These are phyloP conservation scores for Aleiodes leptofemur DNA, from an alignment of 2,888 invertebrate species.

Conservation along the genomic window DNA sequence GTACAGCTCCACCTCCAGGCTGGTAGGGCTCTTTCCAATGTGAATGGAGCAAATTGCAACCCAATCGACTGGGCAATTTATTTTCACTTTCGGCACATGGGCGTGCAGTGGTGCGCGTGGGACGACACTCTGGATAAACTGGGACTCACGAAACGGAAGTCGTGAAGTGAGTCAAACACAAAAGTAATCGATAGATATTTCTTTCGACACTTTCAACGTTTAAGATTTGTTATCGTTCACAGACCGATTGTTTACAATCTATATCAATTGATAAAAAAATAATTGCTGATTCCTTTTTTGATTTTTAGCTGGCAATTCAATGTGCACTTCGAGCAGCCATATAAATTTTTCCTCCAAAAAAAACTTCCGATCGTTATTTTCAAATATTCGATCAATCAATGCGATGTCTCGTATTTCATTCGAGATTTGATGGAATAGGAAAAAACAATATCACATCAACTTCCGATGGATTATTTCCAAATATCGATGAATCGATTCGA, in stretches of 20 bases:
- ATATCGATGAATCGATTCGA: too few relatives aligned
- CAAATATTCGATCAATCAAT: too few relatives aligned
- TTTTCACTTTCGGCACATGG: constrained; percentile 59
- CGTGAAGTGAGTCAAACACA: not conserved
- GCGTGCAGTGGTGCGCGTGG: constrained; percentile 42
- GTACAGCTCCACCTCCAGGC: constrained; percentile 39
- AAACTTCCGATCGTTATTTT: too few relatives aligned
- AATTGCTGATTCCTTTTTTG: not conserved
- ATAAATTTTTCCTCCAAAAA: too few relatives aligned
- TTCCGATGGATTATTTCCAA: too few relatives aligned
- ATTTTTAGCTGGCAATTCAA: not conserved
- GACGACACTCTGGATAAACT: constrained; percentile 52
- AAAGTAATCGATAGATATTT: not conserved
- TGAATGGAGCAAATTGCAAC: constrained; percentile 59
- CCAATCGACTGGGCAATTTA: constrained; percentile 60
- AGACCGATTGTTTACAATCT: not conserved
- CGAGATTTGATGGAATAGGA: too few relatives aligned
- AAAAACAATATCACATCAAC: too few relatives aligned
- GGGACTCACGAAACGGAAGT: constrained; percentile 40
- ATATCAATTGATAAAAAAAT: not conserved
- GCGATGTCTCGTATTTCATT: too few relatives aligned
- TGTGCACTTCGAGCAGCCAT: too few relatives aligned
- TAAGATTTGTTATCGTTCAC: not conserved
- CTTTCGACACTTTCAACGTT: not conserved
- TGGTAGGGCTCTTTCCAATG: constrained; percentile 48